Percentiles rank a stretch among this genome's conserved stretches.
Evolutionary conservation across 2,113 vertebrate genomes (phyloP).

Genomic region (Rhinichthys klamathensis): DNA sequence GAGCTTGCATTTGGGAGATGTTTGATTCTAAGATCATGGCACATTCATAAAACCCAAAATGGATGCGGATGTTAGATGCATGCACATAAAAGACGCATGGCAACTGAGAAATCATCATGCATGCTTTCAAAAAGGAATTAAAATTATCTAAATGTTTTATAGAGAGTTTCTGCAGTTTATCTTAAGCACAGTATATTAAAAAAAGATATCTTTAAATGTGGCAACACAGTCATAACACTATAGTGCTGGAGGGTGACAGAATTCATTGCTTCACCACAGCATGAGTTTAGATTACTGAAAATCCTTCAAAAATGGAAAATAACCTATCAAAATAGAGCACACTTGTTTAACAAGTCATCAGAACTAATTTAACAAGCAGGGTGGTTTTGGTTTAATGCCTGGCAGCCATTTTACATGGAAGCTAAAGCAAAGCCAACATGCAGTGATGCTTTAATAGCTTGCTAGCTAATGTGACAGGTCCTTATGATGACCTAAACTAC

Average conservation of each 20-base stretch:
- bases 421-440: constrained; percentile 42
- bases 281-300: background rate
- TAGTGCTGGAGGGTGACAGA: background rate
- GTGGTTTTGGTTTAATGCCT: constrained; percentile 41
- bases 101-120: constrained; percentile 12
- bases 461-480: constrained; percentile 39
- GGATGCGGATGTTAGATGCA: constrained; percentile 52
- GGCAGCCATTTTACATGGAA: constrained; percentile 46
- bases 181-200: background rate
- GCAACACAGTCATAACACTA: constrained; percentile 1
- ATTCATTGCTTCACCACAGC: background rate
- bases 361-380: background rate
- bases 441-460: constrained; percentile 36
- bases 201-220: background rate
- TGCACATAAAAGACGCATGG: constrained; percentile 36
- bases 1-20: background rate
- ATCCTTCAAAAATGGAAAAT: background rate
- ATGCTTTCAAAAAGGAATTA: background rate
- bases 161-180: background rate
- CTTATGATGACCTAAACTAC: constrained; percentile 43
- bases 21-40: background rate
- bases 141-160: background rate
- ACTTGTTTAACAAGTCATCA: background rate
- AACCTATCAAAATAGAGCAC: background rate
- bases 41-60: constrained; percentile 56